These are phyloP conservation scores for Lathronympha strigana DNA, from an alignment of 2,888 invertebrate genomes.

Conservation along the genomic window DNA sequence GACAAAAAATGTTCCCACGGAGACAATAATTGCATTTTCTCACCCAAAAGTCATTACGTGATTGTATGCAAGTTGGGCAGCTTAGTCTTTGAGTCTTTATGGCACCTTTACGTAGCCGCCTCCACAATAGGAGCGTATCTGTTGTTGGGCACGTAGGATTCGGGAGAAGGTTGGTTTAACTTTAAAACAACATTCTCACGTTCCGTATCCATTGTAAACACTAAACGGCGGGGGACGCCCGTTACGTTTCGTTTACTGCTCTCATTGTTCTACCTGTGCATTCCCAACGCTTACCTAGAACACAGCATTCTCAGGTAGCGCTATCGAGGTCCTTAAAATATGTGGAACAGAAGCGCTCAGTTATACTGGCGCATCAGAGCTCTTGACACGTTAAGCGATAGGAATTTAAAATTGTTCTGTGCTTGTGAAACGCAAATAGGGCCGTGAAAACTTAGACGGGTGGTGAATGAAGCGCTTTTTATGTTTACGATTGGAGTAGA, in stretches of 20 bases:
- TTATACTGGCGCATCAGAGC: constrained; percentile 47
- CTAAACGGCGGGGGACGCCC: constrained; percentile 64
- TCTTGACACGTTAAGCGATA: constrained; percentile 59
- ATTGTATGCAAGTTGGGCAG: constrained; percentile 73
- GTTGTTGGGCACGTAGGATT: constrained; percentile 73
- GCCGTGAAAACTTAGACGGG: constrained; percentile 53
- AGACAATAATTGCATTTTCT: constrained; percentile 74
- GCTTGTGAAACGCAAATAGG: constrained; percentile 76
- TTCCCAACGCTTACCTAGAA: background rate
- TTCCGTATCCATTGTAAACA: constrained; percentile 75
- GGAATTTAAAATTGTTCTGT: constrained; percentile 55
- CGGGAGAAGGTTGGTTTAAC: constrained; percentile 62
- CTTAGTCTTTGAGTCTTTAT: constrained; percentile 67
- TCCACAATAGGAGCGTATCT: constrained; percentile 64
- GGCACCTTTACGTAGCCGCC: constrained; percentile 73
- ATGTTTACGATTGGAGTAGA: constrained; percentile 45
- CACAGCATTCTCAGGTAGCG: background rate
- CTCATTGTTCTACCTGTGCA: constrained; percentile 66
- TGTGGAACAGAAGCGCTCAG: background rate
- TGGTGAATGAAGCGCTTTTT: constrained; percentile 60
- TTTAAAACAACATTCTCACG: constrained; percentile 78
- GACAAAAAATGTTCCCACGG: constrained; percentile 72
- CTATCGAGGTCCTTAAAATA: background rate
- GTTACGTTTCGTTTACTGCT: constrained; percentile 75
- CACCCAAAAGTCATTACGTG: constrained; percentile 76